These are phyloP conservation scores for Neopipo cinnamomea DNA, from an alignment of 2,113 vertebrate genomes.

Conservation along the genomic window DNA sequence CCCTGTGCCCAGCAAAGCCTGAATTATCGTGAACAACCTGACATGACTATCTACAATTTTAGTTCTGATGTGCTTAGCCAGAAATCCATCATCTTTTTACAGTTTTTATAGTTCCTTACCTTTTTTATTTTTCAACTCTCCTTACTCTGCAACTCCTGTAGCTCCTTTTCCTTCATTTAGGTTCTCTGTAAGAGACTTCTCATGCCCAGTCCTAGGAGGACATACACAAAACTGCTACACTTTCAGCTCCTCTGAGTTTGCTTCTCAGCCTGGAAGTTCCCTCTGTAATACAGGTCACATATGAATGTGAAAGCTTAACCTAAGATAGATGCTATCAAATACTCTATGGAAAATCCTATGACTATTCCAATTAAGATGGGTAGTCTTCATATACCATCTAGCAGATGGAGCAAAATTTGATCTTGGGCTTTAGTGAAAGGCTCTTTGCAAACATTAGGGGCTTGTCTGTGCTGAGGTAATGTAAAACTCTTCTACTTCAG, in stretches of 20 bases:
- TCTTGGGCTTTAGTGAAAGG: background rate
- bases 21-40: background rate
- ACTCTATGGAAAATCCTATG: background rate
- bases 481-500: background rate
- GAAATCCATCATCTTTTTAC: background rate
- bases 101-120: background rate
- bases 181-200: background rate
- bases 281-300: background rate
- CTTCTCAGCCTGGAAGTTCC: background rate
- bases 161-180: background rate
- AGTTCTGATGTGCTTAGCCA: background rate
- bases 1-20: background rate
- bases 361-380: background rate
- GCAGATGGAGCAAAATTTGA: background rate
- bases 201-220: background rate
- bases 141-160: background rate
- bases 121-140: background rate
- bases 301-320: background rate
- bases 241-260: background rate
- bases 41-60: background rate
- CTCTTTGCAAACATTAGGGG: background rate
- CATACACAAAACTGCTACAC: background rate
- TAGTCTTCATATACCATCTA: background rate
- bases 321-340: background rate
- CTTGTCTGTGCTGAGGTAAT: background rate